Base-by-base conservation (phyloP, 2,888 invertebrate genomes). In the Ichneumoninae sp. region DNA sequence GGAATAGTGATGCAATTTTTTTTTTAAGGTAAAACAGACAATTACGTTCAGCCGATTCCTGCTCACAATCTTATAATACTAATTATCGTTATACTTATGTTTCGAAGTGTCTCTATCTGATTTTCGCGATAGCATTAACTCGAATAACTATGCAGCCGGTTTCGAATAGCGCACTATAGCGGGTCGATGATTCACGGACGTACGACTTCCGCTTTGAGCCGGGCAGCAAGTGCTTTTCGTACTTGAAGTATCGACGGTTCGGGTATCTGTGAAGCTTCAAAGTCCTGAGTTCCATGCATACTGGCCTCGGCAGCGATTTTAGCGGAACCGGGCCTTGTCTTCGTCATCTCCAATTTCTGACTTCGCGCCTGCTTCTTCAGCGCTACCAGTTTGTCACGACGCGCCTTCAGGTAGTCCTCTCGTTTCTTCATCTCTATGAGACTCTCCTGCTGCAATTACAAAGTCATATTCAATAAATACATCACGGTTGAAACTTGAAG, bases 361-460 rank as follows among this genome's bases (percentile, higher is more conserved):
- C 97, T 97, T 26, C 99, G 95, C 30, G 97, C 98, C 92, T 97
- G 96, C 91, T 97, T 97, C 94, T 99, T 99, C 91, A 98, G 94
- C 26, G 97, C 97, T 62, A 99, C 95, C 75, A 99, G 95, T 92
- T 98, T 98, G 93, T 99, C 99, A 33, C 99, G 95, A 92, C 99
- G 98, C 83, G 97, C 96, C 76, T 97, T 96, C 80, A 99, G 94
- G 93, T 98, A 99, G 87, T 97, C 96, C 90, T 98, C 97, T 0
- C 99, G 95, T 80, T 96, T 96, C 84, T 95, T 95, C 68, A 98
- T 94, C 88, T 98, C 98, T 80, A 94, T 94, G 30, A 94, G 94
- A 36, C 82, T 88, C 26, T 89, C 87, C 30, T 87, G 60, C 72
- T 88, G 40, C 13, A 57, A 44, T 8, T 26, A 50, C 19, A 50